Conservation (phyloP, 2,797 vertebrate genomes). For the Lagorchestes hirsutus region DNA sequence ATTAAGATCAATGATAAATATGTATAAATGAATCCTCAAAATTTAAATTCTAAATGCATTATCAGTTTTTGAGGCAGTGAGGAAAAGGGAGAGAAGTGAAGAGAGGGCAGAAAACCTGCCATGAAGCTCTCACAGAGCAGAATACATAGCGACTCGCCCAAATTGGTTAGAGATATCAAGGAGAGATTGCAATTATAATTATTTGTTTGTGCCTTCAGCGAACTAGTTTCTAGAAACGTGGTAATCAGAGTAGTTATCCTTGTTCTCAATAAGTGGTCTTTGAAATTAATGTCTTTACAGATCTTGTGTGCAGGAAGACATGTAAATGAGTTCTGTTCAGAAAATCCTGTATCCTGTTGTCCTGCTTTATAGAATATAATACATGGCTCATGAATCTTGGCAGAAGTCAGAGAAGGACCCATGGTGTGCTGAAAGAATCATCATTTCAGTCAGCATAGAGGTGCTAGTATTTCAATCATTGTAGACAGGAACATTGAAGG, state of each 20-base stretch:
- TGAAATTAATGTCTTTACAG: conserved; percentile 32
- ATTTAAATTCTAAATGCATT: not conserved
- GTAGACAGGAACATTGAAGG: not conserved
- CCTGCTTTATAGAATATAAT: conserved; percentile 10
- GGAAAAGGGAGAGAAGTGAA: not conserved
- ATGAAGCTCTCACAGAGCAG: not conserved
- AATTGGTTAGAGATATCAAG: not conserved
- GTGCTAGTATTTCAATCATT: conserved; percentile 9
- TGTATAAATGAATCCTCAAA: not conserved
- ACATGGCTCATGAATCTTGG: not conserved
- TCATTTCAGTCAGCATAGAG: conserved; percentile 14
- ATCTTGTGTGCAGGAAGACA: conserved; percentile 13
- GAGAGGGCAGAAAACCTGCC: not conserved
- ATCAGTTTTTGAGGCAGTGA: not conserved
- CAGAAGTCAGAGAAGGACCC: fast-evolving
- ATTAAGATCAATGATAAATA: not conserved
- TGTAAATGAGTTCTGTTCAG: not conserved
- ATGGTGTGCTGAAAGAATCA: not conserved
- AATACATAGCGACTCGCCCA: not conserved
- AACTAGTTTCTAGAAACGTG: not conserved
- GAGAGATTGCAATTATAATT: not conserved
- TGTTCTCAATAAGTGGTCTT: not conserved
- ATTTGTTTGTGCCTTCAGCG: not conserved
- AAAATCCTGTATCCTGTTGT: not conserved
- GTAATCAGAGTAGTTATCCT: not conserved